These are phyloP conservation scores for Neosilurus hyrtlii DNA, from an alignment of 2,797 vertebrate species.

Conservation along the genomic window DNA sequence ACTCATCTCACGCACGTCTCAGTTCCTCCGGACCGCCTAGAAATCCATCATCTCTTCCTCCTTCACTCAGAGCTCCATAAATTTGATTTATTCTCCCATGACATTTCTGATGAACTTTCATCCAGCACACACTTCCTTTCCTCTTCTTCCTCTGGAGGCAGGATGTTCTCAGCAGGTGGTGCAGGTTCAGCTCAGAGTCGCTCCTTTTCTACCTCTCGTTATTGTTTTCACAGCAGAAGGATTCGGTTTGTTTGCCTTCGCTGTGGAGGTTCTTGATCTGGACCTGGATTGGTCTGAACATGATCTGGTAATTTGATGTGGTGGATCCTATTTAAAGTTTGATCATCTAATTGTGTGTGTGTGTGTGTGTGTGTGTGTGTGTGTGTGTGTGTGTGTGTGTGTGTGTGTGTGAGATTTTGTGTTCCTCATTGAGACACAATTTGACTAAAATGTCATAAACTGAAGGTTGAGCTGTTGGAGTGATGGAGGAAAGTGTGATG, in stretches of 20 bases:
- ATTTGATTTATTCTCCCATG: constrained; percentile 38
- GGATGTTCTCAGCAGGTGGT: constrained; percentile 55
- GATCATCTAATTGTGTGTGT: neutral
- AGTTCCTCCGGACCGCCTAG: neutral
- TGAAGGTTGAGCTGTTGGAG: neutral
- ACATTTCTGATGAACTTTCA: constrained; percentile 14
- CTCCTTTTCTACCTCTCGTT: neutral
- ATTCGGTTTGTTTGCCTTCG: neutral
- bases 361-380: too few species aligned
- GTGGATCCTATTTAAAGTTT: neutral
- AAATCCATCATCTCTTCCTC: constrained; percentile 3
- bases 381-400: neutral
- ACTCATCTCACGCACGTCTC: neutral
- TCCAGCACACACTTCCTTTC: neutral
- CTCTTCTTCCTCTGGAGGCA: constrained; percentile 33
- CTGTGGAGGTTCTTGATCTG: neutral
- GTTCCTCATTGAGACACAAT: neutral
- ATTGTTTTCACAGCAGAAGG: neutral
- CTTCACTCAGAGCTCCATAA: constrained; percentile 35
- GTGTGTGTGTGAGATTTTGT: neutral
- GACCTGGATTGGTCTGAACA: neutral
- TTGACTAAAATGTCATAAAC: constrained; percentile 1
- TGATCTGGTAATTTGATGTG: neutral
- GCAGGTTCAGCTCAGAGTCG: constrained; percentile 21
- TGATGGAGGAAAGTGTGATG: neutral